Conservation (phyloP, 2,113 vertebrate genomes). For the Syngnathus scovelli region DNA sequence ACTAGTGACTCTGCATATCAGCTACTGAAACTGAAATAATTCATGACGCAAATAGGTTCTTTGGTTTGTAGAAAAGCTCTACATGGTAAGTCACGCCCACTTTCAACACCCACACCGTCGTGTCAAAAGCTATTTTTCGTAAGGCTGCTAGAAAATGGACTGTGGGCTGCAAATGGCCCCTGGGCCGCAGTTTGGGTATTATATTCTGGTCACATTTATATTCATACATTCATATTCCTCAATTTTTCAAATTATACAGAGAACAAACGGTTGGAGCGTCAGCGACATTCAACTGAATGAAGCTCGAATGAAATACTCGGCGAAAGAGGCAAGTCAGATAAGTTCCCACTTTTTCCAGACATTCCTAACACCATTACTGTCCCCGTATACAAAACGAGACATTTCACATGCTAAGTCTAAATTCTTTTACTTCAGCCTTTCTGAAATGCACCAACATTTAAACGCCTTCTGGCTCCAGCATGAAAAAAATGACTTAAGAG, state of each 20-base stretch:
- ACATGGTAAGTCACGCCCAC: no score
- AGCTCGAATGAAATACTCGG: background rate
- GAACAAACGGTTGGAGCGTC: background rate
- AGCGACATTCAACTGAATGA: background rate
- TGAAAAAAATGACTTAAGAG: constrained; percentile 1
- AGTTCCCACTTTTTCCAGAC: background rate
- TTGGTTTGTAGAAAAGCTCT: no score
- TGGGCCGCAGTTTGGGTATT: no score
- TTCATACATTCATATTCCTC: background rate
- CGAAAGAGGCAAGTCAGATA: background rate
- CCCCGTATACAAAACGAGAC: background rate
- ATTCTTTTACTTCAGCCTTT: constrained; percentile 7
- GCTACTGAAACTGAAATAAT: no score
- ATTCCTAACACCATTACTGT: background rate
- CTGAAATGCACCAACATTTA: background rate
- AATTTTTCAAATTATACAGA: background rate
- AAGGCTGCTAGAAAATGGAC: no score
- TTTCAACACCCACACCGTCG: no score
- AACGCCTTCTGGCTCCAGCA: constrained; percentile 1
- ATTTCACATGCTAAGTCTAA: constrained; percentile 4
- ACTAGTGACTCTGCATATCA: background rate
- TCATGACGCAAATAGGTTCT: no score
- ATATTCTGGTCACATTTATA: no score
- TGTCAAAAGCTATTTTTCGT: no score
- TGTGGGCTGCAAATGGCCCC: no score